A percentile compares a stretch with the other conserved stretches of the same genome.
Conservation (phyloP, 1,140 invertebrate species). For the Antheraea mylitta region DNA sequence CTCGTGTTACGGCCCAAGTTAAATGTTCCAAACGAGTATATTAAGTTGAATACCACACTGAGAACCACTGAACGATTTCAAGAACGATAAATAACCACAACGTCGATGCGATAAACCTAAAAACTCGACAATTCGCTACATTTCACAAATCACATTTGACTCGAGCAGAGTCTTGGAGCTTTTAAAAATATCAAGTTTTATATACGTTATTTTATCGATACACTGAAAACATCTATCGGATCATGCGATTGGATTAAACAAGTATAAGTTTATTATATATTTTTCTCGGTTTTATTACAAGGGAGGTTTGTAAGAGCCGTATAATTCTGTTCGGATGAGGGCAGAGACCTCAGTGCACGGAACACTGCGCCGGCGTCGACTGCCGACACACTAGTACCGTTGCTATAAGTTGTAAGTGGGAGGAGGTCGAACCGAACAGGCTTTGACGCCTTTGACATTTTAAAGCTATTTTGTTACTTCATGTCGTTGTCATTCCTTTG, state of each 20-base stretch:
- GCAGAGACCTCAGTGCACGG: conserved; percentile 57
- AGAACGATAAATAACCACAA: conserved; percentile 48
- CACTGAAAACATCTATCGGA: background rate
- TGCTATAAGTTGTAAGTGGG: conserved; percentile 48
- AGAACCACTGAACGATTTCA: conserved; percentile 35
- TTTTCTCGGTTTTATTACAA: background rate
- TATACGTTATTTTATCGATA: conserved; percentile 7
- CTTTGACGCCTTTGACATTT: conserved; percentile 53
- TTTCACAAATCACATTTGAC: conserved; percentile 54
- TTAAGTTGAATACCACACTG: conserved; percentile 36
- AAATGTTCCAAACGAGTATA: conserved; percentile 23
- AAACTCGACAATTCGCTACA: conserved; percentile 50
- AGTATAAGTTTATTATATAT: background rate
- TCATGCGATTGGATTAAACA: background rate
- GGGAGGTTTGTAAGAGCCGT: conserved; percentile 12
- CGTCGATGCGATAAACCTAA: conserved; percentile 39
- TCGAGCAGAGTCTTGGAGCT: conserved; percentile 27
- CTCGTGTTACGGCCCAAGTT: background rate
- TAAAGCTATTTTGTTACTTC: conserved; percentile 61
- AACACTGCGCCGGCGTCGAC: conserved; percentile 49
- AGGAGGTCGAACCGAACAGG: conserved; percentile 46
- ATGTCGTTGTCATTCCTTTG: conserved; percentile 57
- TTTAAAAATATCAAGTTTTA: conserved; percentile 38
- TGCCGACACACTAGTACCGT: conserved; percentile 61
- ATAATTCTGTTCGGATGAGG: conserved; percentile 38